These are phyloP conservation scores for Pristionchus fissidentatus DNA, from an alignment of 2,888 invertebrate genomes.

Conservation along the genomic window DNA sequence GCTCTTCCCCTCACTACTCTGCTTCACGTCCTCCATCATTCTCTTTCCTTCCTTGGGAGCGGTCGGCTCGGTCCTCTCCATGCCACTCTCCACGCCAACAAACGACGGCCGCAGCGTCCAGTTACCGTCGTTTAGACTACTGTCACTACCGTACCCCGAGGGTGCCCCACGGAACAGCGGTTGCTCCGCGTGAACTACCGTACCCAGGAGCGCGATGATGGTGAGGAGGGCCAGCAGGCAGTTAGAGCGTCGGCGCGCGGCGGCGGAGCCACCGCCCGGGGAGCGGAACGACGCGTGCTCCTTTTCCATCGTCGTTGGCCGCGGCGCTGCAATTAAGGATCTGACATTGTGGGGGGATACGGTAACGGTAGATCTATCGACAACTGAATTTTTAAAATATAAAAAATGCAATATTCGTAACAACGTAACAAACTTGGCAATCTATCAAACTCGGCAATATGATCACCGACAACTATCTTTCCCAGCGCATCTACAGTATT, in stretches of 20 bases:
- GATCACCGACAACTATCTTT: too few relatives aligned
- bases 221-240: conserved; percentile 32
- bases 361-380: too few relatives aligned
- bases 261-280: background rate
- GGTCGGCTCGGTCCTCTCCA: background rate
- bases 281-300: conserved; percentile 14
- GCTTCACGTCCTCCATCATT: background rate
- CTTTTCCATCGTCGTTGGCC: conserved; percentile 6
- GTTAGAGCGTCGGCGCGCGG: background rate
- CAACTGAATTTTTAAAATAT: too few relatives aligned
- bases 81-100: background rate
- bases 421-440: too few relatives aligned
- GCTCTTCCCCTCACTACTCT: conserved; percentile 8
- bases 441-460: too few relatives aligned
- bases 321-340: background rate
- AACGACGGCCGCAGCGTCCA: conserved; percentile 40
- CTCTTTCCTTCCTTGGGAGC: too few relatives aligned
- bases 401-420: too few relatives aligned
- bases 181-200: conserved; percentile 2
- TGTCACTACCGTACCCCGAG: background rate
- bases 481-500: too few relatives aligned
- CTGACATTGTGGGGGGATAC: background rate
- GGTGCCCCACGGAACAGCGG: background rate
- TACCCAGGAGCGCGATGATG: conserved; percentile 46
- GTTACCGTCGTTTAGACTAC: conserved; percentile 19